Conservation (phyloP, 23 tunicate species). For the Corella eumyota region DNA sequence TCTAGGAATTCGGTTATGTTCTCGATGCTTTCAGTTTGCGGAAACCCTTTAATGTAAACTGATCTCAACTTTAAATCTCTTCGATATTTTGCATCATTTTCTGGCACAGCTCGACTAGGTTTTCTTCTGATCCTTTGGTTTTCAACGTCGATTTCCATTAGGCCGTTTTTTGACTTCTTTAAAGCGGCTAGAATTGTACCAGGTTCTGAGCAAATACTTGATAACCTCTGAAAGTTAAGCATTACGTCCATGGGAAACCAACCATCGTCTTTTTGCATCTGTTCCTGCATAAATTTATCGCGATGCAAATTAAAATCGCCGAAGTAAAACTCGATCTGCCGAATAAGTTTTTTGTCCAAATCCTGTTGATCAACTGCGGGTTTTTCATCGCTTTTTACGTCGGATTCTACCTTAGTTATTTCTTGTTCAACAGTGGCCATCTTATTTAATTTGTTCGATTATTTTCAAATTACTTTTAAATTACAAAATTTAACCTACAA, state of each 20-base stretch:
- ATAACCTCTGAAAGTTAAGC: constrained; percentile 72
- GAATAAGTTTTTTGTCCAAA: constrained; percentile 42
- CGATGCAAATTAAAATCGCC: constrained; percentile 92
- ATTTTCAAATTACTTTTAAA: too few species aligned
- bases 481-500: too few species aligned
- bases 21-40: constrained; percentile 65
- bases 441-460: too few species aligned
- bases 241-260: constrained; percentile 95
- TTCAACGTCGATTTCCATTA: constrained; percentile 68
- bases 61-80: constrained; percentile 55
- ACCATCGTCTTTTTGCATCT: constrained; percentile 88
- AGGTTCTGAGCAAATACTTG: constrained; percentile 76
- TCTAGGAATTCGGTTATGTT: constrained; percentile 61
- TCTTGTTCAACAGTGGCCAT: too few species aligned
- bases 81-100: constrained; percentile 58
- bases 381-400: too few species aligned
- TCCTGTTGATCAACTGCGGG: constrained; percentile 8
- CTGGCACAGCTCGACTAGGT: constrained; percentile 54
- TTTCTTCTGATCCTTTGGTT: constrained; percentile 67
- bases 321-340: constrained; percentile 93
- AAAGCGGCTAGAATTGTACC: constrained; percentile 66
- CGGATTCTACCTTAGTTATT: too few species aligned
- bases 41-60: constrained; percentile 71
- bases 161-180: constrained; percentile 19
- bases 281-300: constrained; percentile 83